Percentiles rank a stretch among this genome's conserved stretches.
Conservation (phyloP, 2,797 vertebrate species). For the Eleutherodactylus coqui region DNA sequence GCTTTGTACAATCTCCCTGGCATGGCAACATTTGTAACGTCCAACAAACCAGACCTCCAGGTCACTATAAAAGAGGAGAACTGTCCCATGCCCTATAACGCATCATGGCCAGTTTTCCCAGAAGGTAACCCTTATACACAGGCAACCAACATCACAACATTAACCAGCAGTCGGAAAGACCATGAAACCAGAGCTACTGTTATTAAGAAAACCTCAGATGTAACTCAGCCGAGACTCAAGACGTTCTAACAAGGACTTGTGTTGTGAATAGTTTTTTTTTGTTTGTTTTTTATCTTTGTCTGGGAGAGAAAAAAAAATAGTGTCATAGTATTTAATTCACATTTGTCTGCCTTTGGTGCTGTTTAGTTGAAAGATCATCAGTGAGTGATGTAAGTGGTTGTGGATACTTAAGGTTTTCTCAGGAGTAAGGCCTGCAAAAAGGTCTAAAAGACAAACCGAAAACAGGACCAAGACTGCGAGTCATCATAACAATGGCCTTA, state of each 20-base stretch:
- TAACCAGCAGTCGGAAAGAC: slow-evolving; percentile 72
- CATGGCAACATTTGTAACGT: slow-evolving; percentile 90
- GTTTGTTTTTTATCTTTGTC: slow-evolving; percentile 68
- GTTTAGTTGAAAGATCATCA: slow-evolving; percentile 75
- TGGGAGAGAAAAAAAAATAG: slow-evolving; percentile 67
- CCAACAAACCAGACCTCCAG: slow-evolving; percentile 88
- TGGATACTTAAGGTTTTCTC: slow-evolving; percentile 77
- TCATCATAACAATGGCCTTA: slow-evolving; percentile 73
- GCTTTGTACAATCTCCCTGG: slow-evolving; percentile 84
- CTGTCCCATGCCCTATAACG: slow-evolving; percentile 84
- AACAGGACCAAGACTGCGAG: slow-evolving; percentile 75
- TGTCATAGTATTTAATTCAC: slow-evolving; percentile 66
- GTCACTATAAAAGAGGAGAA: slow-evolving; percentile 89
- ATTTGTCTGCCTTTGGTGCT: slow-evolving; percentile 45
- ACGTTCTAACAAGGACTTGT: slow-evolving; percentile 78
- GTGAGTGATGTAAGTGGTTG: slow-evolving; percentile 72
- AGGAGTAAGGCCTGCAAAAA: slow-evolving; percentile 74
- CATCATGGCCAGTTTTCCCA: slow-evolving; percentile 78
- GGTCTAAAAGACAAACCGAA: neutral
- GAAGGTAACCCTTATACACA: slow-evolving; percentile 73
- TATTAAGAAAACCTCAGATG: slow-evolving; percentile 97
- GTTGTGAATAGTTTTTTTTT: slow-evolving; percentile 32
- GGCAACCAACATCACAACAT: slow-evolving; percentile 66
- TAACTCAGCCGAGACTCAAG: slow-evolving; percentile 85
- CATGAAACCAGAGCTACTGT: slow-evolving; percentile 91